Evolutionary conservation across 2,797 vertebrate species (phyloP).

Genomic region (Geotrypetes seraphini): DNA sequence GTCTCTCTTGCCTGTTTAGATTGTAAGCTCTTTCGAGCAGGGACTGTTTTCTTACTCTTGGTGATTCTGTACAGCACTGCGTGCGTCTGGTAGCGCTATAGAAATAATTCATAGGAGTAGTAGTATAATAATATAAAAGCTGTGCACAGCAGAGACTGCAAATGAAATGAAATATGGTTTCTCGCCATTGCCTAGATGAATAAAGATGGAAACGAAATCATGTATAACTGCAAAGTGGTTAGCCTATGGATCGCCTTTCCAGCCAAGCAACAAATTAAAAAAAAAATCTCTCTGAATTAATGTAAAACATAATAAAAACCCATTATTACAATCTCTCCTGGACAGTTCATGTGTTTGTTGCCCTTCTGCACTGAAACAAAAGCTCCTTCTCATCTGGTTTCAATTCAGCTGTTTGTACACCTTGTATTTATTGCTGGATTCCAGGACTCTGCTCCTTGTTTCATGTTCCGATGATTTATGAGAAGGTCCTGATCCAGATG

Average conservation of each 20-base stretch:
- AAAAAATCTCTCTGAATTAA: neutral
- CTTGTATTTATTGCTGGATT: constrained; percentile 31
- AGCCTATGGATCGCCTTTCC: too few relatives aligned
- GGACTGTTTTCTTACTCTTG: too few relatives aligned
- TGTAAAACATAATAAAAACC: neutral
- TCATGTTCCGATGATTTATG: constrained; percentile 27
- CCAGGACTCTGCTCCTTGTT: constrained; percentile 14
- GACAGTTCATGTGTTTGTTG: neutral
- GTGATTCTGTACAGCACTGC: too few relatives aligned
- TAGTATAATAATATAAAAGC: too few relatives aligned
- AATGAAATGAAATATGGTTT: constrained; percentile 3
- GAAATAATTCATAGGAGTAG: too few relatives aligned
- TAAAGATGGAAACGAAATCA: too few relatives aligned
- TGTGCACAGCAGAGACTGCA: neutral
- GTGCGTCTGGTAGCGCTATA: too few relatives aligned
- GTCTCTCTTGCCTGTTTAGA: too few relatives aligned
- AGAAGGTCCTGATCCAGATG: constrained; percentile 33
- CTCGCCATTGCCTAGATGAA: too few relatives aligned
- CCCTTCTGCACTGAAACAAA: neutral
- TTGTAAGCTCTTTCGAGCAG: too few relatives aligned
- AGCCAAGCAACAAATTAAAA: constrained; percentile 1
- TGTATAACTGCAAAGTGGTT: too few relatives aligned
- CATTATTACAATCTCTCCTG: neutral
- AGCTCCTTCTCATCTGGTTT: constrained; percentile 29
- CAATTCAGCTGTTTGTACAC: constrained; percentile 33